A percentile compares a stretch with the other conserved stretches of the same genome.
Evolutionary conservation across 2,888 invertebrate species (phyloP).

Genomic region (Lithophane socia): DNA sequence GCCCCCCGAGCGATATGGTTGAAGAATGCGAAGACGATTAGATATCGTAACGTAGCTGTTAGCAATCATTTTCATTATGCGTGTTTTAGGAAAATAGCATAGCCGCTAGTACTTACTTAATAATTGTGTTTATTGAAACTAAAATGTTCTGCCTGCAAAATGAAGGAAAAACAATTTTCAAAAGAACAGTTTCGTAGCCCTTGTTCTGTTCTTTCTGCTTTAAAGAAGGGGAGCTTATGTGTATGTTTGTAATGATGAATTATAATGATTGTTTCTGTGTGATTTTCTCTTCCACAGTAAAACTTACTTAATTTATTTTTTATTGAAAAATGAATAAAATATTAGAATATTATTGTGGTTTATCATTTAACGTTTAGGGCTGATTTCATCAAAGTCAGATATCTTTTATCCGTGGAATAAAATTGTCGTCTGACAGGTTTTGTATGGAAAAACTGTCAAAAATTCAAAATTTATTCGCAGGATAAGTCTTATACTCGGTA

Average conservation of each 20-base stretch:
- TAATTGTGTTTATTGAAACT: conserved; percentile 4
- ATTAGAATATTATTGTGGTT: background rate
- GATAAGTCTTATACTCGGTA: too few species aligned
- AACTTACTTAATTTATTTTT: conserved; percentile 10
- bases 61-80: conserved; percentile 23
- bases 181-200: background rate
- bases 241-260: background rate
- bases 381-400: too few species aligned
- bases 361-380: conserved; percentile 12
- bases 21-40: conserved; percentile 81
- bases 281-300: conserved; percentile 3
- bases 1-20: conserved; percentile 83
- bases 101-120: conserved; percentile 9
- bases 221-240: background rate
- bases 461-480: too few species aligned
- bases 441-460: too few species aligned
- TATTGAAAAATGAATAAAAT: conserved; percentile 9
- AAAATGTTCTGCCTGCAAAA: conserved; percentile 1
- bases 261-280: background rate
- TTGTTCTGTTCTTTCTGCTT: background rate
- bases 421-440: too few species aligned
- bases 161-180: background rate
- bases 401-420: too few species aligned
- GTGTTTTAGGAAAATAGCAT: conserved; percentile 1
- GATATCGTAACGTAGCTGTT: background rate